These are phyloP conservation scores for Agonopterix alstromeriana DNA, from an alignment of 2,888 invertebrate genomes.

Conservation along the genomic window DNA sequence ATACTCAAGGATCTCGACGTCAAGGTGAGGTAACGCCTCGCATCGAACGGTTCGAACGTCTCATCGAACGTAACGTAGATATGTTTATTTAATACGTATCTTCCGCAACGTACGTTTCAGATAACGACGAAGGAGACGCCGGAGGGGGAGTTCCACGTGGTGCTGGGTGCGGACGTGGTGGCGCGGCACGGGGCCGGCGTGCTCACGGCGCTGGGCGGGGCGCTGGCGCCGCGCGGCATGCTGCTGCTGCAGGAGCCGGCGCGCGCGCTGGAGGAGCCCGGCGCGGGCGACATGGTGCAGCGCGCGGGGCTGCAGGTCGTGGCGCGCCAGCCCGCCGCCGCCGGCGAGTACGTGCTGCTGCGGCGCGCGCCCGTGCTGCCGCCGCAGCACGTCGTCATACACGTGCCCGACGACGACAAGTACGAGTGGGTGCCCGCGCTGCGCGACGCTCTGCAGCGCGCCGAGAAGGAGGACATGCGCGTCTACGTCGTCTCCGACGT, in stretches of 20 bases:
- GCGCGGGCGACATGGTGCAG: constrained; percentile 43
- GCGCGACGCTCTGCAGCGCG: constrained; percentile 83
- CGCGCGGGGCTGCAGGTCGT: constrained; percentile 45
- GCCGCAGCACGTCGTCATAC: constrained; percentile 67
- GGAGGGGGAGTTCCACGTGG: constrained; percentile 82
- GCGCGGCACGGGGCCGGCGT: constrained; percentile 69
- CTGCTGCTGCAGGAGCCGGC: constrained; percentile 83
- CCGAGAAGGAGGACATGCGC: constrained; percentile 59
- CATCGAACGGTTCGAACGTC: neutral
- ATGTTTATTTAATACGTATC: neutral
- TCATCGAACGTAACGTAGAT: neutral
- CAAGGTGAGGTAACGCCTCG: constrained; percentile 57
- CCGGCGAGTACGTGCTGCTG: constrained; percentile 81
- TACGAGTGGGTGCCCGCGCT: constrained; percentile 89
- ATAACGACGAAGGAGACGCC: constrained; percentile 77
- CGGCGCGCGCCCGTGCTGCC: constrained; percentile 68
- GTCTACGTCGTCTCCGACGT: constrained; percentile 72
- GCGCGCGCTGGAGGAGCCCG: constrained; percentile 54
- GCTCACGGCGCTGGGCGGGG: constrained; percentile 76
- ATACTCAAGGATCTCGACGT: constrained; percentile 78
- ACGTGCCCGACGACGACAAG: constrained; percentile 77
- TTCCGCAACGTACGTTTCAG: constrained; percentile 19
- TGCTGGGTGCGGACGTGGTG: constrained; percentile 81
- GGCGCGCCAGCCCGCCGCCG: constrained; percentile 56
- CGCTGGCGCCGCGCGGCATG: constrained; percentile 83